phyloP scores from a whole-genome alignment of 2,888 invertebrate genomes.

The Euclidia mi region DNA sequence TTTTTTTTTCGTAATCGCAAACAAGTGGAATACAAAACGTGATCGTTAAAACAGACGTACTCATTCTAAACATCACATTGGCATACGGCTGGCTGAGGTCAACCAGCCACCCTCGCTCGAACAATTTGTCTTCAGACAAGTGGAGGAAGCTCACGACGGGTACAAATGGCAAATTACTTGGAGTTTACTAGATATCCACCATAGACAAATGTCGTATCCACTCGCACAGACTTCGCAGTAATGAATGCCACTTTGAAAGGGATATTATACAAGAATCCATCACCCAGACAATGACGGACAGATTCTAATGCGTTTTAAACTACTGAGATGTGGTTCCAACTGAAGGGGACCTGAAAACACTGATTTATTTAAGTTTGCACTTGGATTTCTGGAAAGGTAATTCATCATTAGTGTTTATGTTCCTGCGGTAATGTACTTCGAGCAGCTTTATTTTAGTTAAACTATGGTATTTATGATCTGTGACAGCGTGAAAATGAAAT shows the following conservation, averaged over 20 bases:
- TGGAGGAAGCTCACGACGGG: slow-evolving; percentile 72
- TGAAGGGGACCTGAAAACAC: slow-evolving; percentile 35
- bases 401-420: too few relatives aligned
- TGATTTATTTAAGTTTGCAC: slow-evolving; percentile 35
- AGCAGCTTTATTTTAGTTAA: too few relatives aligned
- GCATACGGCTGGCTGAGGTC: slow-evolving; percentile 57
- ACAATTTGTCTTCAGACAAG: slow-evolving; percentile 70
- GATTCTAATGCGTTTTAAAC: slow-evolving; percentile 61
- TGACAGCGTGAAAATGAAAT: too few relatives aligned
- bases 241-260: slow-evolving; percentile 74
- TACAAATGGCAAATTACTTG: slow-evolving; percentile 81
- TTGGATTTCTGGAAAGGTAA: background rate
- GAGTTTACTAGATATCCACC: slow-evolving; percentile 69
- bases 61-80: slow-evolving; percentile 33
- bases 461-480: too few relatives aligned
- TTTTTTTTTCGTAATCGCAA: too few relatives aligned
- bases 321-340: slow-evolving; percentile 53
- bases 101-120: slow-evolving; percentile 59
- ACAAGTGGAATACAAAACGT: slow-evolving; percentile 2
- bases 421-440: background rate
- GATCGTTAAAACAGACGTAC: slow-evolving; percentile 22
- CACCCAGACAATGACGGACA: slow-evolving; percentile 61
- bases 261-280: slow-evolving; percentile 67
- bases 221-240: slow-evolving; percentile 59
- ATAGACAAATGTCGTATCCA: slow-evolving; percentile 71